phyloP scores from a whole-genome alignment of 2,797 vertebrate genomes.

The Pantherophis vulpinus region DNA sequence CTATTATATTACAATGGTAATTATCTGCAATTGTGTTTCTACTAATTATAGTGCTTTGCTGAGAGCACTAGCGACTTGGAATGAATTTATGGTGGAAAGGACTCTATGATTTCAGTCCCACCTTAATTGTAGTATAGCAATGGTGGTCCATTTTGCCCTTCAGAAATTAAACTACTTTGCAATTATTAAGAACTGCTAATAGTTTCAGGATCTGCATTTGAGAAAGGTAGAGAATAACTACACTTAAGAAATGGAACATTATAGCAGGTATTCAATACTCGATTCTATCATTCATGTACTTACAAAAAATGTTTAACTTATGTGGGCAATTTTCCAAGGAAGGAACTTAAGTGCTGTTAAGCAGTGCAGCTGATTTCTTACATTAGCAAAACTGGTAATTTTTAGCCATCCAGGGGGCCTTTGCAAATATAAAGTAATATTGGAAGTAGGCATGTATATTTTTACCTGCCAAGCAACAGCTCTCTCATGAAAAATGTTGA shows the following conservation, averaged over 20 bases:
- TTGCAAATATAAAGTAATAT: conserved; percentile 4
- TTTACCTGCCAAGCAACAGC: neutral
- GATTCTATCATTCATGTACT: conserved; percentile 6
- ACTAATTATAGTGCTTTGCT: neutral
- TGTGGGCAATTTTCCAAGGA: neutral
- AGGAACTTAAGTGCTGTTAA: neutral
- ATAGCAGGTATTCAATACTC: conserved; percentile 3
- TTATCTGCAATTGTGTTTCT: conserved; percentile 23
- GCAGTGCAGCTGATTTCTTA: neutral
- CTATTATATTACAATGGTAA: conserved; percentile 17
- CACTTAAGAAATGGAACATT: neutral
- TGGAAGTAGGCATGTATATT: neutral
- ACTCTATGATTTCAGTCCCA: conserved; percentile 7
- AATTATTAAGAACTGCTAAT: conserved; percentile 15
- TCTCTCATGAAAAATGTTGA: neutral
- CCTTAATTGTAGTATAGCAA: neutral
- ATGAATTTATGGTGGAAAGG: conserved; percentile 2
- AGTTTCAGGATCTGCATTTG: neutral
- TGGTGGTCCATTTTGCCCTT: conserved; percentile 2
- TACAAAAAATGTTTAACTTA: conserved; percentile 14
- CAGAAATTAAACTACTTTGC: conserved; percentile 21
- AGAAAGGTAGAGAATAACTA: conserved; percentile 16
- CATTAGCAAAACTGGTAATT: neutral
- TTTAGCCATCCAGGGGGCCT: neutral
- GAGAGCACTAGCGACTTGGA: conserved; percentile 15